These are phyloP conservation scores for Leucophenga montana DNA, from an alignment of 2,888 invertebrate species.

Conservation along the genomic window DNA sequence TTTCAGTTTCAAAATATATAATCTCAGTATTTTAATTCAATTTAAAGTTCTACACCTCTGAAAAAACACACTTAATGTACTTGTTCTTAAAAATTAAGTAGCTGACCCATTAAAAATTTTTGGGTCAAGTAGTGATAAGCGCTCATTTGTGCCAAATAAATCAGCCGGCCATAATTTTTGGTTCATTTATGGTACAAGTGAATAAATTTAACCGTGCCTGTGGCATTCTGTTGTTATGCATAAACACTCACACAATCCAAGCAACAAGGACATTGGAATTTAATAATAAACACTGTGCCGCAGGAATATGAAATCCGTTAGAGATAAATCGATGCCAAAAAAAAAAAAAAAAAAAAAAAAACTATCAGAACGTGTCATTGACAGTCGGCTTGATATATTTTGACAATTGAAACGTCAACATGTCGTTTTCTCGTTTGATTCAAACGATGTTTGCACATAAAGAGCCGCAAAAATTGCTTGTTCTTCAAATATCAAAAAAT, in stretches of 20 bases:
- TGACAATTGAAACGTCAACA: constrained; percentile 50
- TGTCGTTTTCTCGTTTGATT: constrained; percentile 3
- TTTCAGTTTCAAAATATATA: too few relatives aligned
- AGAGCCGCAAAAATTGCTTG: background rate
- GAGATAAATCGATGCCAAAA: too few relatives aligned
- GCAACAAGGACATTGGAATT: constrained; percentile 11
- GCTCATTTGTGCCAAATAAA: background rate
- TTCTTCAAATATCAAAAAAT: background rate
- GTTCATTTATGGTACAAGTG: too few relatives aligned
- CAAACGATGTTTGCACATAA: background rate
- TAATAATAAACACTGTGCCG: constrained; percentile 11
- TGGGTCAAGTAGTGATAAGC: constrained; percentile 15
- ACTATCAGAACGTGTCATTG: constrained; percentile 38
- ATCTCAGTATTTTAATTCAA: too few relatives aligned
- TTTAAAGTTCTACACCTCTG: too few relatives aligned
- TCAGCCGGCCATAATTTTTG: too few relatives aligned
- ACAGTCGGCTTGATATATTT: constrained; percentile 39
- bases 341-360: background rate
- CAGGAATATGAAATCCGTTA: too few relatives aligned
- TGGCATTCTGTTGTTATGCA: too few relatives aligned
- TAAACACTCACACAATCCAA: background rate
- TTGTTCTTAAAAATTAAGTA: constrained; percentile 6
- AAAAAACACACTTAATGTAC: too few relatives aligned
- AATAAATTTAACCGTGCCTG: too few relatives aligned
- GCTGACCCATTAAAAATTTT: background rate